phyloP scores from a whole-genome alignment of 2,797 vertebrate genomes.

The Pristis pectinata region DNA sequence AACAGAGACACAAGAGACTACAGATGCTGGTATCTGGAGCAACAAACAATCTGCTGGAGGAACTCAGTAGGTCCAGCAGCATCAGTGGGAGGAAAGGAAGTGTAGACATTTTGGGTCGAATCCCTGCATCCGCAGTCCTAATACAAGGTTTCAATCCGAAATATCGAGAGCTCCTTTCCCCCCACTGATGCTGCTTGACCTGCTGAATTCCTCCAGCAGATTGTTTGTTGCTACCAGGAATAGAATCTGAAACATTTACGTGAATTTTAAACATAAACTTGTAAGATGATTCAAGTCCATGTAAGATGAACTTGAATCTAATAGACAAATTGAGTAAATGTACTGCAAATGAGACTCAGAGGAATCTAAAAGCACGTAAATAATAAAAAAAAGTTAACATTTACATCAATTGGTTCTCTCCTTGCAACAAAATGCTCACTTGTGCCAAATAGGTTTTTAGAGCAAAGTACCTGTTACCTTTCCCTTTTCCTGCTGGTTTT shows the following conservation, averaged over 20 bases:
- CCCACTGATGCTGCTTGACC: too few relatives aligned
- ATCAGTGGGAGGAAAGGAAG: too few relatives aligned
- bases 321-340: background rate
- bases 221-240: too few relatives aligned
- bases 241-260: background rate
- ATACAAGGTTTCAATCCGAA: too few relatives aligned
- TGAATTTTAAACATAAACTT: background rate
- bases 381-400: background rate
- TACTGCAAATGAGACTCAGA: background rate
- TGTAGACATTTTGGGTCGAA: too few relatives aligned
- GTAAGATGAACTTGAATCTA: background rate
- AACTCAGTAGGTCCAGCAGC: too few relatives aligned
- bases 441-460: background rate
- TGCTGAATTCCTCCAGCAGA: too few relatives aligned
- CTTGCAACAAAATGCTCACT: background rate
- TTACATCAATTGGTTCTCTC: background rate
- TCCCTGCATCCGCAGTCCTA: too few relatives aligned
- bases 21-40: too few relatives aligned
- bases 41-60: too few relatives aligned
- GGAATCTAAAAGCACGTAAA: background rate
- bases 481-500: background rate
- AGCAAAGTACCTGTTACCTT: background rate
- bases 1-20: too few relatives aligned
- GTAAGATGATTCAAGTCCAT: background rate
- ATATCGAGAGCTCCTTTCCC: too few relatives aligned